Percentiles rank a stretch among this genome's conserved stretches.
These are phyloP conservation scores for Diabrotica balteata DNA, from an alignment of 2,888 invertebrate genomes.

Conservation along the genomic window DNA sequence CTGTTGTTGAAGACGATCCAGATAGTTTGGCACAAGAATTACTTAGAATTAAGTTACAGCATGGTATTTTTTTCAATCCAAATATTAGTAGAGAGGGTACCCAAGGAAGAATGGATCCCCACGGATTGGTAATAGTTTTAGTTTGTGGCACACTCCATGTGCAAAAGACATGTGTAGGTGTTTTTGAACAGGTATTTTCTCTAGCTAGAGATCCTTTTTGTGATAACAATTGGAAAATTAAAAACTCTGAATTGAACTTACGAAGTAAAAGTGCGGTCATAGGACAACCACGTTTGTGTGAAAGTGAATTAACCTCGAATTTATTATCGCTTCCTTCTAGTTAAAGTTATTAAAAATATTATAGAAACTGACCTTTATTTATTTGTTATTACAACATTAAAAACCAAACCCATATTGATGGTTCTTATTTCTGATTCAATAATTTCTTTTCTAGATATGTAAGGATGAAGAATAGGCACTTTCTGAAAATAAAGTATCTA, in stretches of 20 bases:
- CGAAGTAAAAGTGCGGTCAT: slow-evolving; percentile 52
- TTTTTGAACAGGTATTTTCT: slow-evolving; percentile 72
- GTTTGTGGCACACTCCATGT: slow-evolving; percentile 71
- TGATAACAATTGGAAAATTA: slow-evolving; percentile 74
- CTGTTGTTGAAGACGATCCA: slow-evolving; percentile 51
- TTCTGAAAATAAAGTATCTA: too few relatives aligned
- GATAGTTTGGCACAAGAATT: slow-evolving; percentile 57
- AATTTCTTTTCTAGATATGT: too few relatives aligned
- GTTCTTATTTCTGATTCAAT: too few relatives aligned
- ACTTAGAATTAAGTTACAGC: slow-evolving; percentile 55
- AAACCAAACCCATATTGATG: too few relatives aligned
- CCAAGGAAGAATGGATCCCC: slow-evolving; percentile 65
- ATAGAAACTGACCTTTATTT: too few relatives aligned
- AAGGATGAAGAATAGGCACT: too few relatives aligned
- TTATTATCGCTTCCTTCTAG: slow-evolving; percentile 40
- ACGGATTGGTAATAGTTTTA: slow-evolving; percentile 69
- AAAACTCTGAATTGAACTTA: slow-evolving; percentile 63
- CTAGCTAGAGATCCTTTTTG: slow-evolving; percentile 68
- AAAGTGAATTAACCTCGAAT: slow-evolving; percentile 50
- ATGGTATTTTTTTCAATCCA: slow-evolving; percentile 67
- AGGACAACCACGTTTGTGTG: slow-evolving; percentile 46
- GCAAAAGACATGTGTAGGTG: slow-evolving; percentile 63
- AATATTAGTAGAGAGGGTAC: slow-evolving; percentile 67
- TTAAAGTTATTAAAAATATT: too few relatives aligned
- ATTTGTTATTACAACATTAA: too few relatives aligned